phyloP scores from a whole-genome alignment of 2,888 invertebrate species.

The Acholoe squamosa region DNA sequence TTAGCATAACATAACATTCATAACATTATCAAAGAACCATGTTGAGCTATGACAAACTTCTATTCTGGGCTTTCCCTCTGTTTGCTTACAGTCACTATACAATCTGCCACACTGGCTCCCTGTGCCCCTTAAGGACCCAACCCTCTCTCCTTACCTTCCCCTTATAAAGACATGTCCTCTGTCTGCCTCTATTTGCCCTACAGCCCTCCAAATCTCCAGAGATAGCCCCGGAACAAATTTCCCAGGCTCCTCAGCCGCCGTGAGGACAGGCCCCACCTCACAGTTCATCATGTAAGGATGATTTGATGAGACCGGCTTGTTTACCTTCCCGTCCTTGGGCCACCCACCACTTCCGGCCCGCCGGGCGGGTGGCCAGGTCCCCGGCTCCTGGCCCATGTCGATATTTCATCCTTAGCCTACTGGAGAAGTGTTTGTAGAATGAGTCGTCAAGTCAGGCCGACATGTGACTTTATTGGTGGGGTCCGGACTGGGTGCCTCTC shows the following conservation, averaged over 20 bases:
- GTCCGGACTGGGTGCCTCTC: background rate
- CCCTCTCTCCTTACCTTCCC: too few relatives aligned
- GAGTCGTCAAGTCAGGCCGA: slow-evolving; percentile 39
- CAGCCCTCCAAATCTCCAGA: slow-evolving; percentile 23
- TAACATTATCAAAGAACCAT: too few relatives aligned
- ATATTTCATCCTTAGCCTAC: slow-evolving; percentile 44
- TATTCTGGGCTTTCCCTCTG: background rate
- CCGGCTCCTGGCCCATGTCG: background rate
- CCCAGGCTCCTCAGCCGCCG: background rate
- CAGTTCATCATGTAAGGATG: slow-evolving; percentile 49
- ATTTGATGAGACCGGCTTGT: slow-evolving; percentile 48
- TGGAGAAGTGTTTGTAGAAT: slow-evolving; percentile 23
- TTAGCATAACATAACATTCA: too few relatives aligned
- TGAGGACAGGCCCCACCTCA: background rate
- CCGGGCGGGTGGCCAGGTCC: background rate
- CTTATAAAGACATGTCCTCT: background rate
- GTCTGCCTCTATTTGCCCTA: background rate
- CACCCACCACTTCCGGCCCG: slow-evolving; percentile 48
- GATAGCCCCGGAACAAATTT: slow-evolving; percentile 29
- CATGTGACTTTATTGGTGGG: slow-evolving; percentile 38
- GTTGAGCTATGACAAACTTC: too few relatives aligned
- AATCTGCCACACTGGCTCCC: background rate
- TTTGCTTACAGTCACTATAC: background rate
- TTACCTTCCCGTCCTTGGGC: slow-evolving; percentile 43
- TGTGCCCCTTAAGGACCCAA: background rate